A percentile compares a stretch with the other conserved stretches of the same genome.
Evolutionary conservation across 2,113 vertebrate genomes (phyloP).

Genomic region (Amphilophus citrinellus): DNA sequence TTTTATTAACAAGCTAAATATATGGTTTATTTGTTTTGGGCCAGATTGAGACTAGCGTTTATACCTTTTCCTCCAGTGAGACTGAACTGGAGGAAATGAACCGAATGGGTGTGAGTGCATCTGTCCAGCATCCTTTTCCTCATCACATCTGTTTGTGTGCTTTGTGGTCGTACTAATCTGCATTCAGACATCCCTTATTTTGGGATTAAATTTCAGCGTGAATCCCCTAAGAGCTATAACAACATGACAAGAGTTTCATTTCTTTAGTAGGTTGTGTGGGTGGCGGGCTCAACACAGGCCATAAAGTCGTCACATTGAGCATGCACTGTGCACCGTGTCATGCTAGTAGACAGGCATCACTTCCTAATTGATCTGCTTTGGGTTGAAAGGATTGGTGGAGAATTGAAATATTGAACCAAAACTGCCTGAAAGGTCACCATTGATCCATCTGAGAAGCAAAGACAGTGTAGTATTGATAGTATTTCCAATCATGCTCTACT

Average conservation of each 20-base stretch:
- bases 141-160: conserved; percentile 71
- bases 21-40: conserved; percentile 5
- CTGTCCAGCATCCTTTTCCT: conserved; percentile 52
- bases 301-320: conserved; percentile 3
- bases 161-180: conserved; percentile 72
- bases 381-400: background rate
- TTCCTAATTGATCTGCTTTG: conserved; percentile 26
- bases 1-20: background rate
- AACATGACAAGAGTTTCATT: conserved; percentile 27
- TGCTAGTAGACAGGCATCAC: conserved; percentile 9
- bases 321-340: conserved; percentile 1
- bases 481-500: background rate
- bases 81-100: background rate
- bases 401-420: conserved; percentile 14
- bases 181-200: conserved; percentile 72
- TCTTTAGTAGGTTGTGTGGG: conserved; percentile 7
- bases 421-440: background rate
- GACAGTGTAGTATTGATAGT: background rate
- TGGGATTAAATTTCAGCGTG: conserved; percentile 37
- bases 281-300: conserved; percentile 7
- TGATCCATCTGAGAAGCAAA: background rate
- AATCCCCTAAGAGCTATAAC: conserved; percentile 30
- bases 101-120: conserved; percentile 42
- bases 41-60: background rate
- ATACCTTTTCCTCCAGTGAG: conserved; percentile 13